These are phyloP conservation scores for Enteromius treurensis DNA, from an alignment of 2,797 vertebrate species.

Conservation along the genomic window DNA sequence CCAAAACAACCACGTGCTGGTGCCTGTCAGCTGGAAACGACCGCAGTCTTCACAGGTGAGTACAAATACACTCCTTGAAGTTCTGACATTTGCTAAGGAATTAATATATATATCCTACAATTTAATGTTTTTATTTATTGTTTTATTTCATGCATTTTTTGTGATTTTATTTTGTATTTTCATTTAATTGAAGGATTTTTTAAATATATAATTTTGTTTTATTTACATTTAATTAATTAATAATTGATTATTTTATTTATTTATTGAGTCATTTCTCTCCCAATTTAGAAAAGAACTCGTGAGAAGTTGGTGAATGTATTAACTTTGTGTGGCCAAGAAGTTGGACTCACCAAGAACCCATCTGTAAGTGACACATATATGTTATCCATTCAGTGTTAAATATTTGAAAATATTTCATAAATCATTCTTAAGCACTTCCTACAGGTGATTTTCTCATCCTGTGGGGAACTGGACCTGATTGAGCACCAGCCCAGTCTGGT, in stretches of 20 bases:
- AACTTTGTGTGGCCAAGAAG: constrained; percentile 96
- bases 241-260: not conserved
- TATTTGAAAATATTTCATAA: not conserved
- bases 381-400: not conserved
- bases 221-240: not conserved
- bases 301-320: constrained; percentile 97
- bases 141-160: not conserved
- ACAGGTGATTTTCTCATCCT: constrained; percentile 98
- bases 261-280: not conserved
- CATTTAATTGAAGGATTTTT: not conserved
- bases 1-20: constrained; percentile 91
- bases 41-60: constrained; percentile 95
- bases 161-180: not conserved
- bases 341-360: constrained; percentile 96
- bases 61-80: not conserved
- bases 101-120: not conserved
- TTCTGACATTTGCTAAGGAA: not conserved
- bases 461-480: constrained; percentile 95
- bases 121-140: not conserved
- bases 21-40: constrained; percentile 97
- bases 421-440: constrained; percentile 7
- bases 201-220: not conserved
- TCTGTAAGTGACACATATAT: constrained; percentile 81
- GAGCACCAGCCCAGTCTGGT: constrained; percentile 94
- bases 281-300: constrained; percentile 90